A percentile compares a stretch with the other conserved stretches of the same genome.
Conservation (phyloP, 2,113 vertebrate species). For the Microtus ochrogaster region DNA sequence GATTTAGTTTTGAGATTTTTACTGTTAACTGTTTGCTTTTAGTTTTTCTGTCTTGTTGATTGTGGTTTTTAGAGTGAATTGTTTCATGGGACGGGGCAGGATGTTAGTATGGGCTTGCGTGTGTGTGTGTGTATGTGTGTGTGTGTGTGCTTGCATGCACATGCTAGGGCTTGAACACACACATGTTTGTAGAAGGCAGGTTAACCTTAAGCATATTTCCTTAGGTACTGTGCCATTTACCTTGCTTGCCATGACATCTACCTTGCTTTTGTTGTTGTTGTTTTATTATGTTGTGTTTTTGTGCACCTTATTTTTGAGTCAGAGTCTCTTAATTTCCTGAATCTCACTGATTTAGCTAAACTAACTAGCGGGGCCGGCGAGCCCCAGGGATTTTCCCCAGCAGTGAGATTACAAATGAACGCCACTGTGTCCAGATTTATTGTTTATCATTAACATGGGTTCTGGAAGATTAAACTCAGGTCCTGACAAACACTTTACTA, state of each 20-base stretch:
- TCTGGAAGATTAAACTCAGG: not conserved
- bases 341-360: not conserved
- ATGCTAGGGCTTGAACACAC: too few relatives aligned
- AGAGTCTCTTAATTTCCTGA: not conserved
- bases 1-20: not conserved
- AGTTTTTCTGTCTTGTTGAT: not conserved
- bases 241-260: not conserved
- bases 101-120: not conserved
- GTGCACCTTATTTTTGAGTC: not conserved
- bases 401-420: not conserved
- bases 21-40: not conserved
- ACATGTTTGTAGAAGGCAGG: too few relatives aligned
- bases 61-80: too few relatives aligned
- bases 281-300: not conserved
- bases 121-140: not conserved
- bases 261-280: not conserved
- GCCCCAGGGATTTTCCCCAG: not conserved
- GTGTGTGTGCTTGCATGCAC: rapidly evolving
- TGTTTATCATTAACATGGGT: not conserved
- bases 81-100: not conserved
- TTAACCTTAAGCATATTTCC: not conserved
- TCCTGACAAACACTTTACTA: not conserved
- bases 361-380: too few relatives aligned
- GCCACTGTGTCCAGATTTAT: not conserved
- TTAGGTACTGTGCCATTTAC: not conserved